Evolutionary conservation across 2,113 vertebrate genomes (phyloP).

Genomic region (Tinamus guttatus): DNA sequence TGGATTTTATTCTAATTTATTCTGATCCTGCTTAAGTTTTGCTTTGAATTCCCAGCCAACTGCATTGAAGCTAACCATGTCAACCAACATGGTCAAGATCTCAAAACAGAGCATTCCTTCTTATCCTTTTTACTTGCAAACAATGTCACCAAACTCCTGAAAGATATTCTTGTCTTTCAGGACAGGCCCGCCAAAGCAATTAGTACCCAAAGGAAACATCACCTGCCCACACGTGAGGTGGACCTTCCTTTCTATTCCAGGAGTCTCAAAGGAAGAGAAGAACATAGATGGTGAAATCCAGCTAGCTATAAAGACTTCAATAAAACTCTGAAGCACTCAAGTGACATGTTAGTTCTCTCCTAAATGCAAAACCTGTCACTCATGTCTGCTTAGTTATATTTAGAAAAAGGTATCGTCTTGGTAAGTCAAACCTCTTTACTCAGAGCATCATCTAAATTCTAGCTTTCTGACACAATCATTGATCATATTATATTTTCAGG

Average conservation of each 20-base stretch:
- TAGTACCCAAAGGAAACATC: not conserved
- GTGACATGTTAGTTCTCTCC: not conserved
- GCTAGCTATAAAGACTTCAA: not conserved
- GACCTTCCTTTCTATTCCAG: not conserved
- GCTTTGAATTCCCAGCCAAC: conserved; percentile 23
- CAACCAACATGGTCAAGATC: not conserved
- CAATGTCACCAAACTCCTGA: not conserved
- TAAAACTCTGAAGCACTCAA: not conserved
- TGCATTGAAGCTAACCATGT: conserved; percentile 5
- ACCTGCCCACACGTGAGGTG: not conserved
- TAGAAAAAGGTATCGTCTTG: not conserved
- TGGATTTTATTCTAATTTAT: conserved; percentile 57
- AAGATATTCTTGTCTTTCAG: not conserved
- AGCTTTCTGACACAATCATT: not conserved
- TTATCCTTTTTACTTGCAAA: not conserved
- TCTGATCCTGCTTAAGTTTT: conserved; percentile 4
- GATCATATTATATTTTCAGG: not conserved
- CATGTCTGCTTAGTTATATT: not conserved
- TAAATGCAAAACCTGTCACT: not conserved
- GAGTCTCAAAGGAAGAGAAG: not conserved
- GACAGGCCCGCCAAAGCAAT: not conserved
- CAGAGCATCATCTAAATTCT: not conserved
- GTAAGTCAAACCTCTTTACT: not conserved
- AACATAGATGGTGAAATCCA: not conserved
- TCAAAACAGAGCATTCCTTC: not conserved